Evolutionary conservation across 2,113 vertebrate genomes (phyloP), one percentile per base, ranked within the genome.

Genomic region (Sinocyclocheilus maitianheensis): DNA sequence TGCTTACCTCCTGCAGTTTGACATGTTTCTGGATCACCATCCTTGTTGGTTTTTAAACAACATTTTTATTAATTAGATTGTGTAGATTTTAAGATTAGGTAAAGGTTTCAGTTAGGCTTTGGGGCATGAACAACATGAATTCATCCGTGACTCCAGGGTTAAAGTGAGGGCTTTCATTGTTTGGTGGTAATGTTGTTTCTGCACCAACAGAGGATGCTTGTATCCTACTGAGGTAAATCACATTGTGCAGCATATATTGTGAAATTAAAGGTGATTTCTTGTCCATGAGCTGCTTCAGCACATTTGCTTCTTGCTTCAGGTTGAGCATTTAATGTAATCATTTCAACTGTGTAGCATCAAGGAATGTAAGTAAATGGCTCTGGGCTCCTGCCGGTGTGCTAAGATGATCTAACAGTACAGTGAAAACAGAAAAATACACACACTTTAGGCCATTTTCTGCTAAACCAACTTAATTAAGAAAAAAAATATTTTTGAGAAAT

Each of bases 271-370:
- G 67, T 71, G 18, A 40, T 71, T 10, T 40, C 11, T 5, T 75
- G 4, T 75, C 14, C 72, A 48, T 5, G 12, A 75, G 22, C 72
- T 75, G 22, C n/a, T 76, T 48, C 5, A 48, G 6, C n/a, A 76
- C 40, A 18, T 58, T 78, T 78, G 76, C 18, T 40, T 74, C 18
- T 74, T 74, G 71, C 51, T 53, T 58, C 9, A 58, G 51, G 51
- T 78, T 20, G 5, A 78, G 18, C 26, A 58, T 78, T 55, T 58
- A 8, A 71, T 20, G 65, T n/a, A 51, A 14, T 11, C n/a, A 8
- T 5, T 71, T 55, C 11, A 83, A 53, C 46, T 83, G 11, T n/a
- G 16, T 20, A 71, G 26, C 63, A 83, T 83, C 16, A 53, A 81
- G 26, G 11, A 71, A 22, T 53, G 10, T 51, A 48, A 48, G 37